Conservation (phyloP, 2,797 vertebrate genomes). For the Sebastes hubbsi region DNA sequence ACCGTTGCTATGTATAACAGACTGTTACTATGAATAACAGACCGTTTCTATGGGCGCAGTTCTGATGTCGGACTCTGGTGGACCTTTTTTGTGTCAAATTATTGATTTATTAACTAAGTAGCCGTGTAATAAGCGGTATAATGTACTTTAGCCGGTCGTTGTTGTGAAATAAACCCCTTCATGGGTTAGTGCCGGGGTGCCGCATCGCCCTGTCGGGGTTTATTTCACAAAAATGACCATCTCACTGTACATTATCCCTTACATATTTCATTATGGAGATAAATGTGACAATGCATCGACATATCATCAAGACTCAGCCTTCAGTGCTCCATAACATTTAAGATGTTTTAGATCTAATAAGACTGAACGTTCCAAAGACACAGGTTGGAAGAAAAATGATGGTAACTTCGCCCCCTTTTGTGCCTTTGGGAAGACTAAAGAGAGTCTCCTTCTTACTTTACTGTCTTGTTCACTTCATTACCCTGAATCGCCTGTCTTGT, state of each 20-base stretch:
- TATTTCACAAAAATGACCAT: too few species aligned
- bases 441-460: constrained; percentile 2
- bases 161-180: too few species aligned
- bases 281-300: not conserved
- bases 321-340: not conserved
- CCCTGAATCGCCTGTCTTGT: not conserved
- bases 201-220: too few species aligned
- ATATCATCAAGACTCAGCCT: not conserved
- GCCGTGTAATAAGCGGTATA: too few species aligned
- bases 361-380: constrained; percentile 1
- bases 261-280: not conserved
- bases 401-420: not conserved
- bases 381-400: constrained; percentile 18
- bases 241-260: not conserved
- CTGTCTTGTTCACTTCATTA: constrained; percentile 31
- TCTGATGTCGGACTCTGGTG: too few species aligned
- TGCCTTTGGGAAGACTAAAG: constrained; percentile 13
- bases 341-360: not conserved
- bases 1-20: too few species aligned
- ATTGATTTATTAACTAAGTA: too few species aligned
- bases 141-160: too few species aligned
- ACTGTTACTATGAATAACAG: too few species aligned
- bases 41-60: too few species aligned
- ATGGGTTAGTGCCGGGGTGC: too few species aligned
- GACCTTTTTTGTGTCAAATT: too few species aligned